phyloP scores from a whole-genome alignment of 2,888 invertebrate genomes.

The Pocota personata region DNA sequence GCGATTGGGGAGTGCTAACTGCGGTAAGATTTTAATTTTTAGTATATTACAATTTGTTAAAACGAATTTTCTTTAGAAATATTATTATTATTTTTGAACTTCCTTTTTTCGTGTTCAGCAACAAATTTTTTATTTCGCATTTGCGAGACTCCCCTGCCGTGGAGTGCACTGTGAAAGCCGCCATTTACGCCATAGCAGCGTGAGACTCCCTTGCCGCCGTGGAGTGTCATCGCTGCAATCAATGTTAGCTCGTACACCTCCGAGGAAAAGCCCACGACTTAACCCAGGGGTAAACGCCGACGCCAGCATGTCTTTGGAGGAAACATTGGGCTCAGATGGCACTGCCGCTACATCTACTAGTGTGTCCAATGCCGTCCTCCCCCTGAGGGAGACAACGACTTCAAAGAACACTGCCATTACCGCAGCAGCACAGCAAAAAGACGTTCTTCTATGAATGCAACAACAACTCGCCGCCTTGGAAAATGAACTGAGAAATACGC shows the following conservation, averaged over 20 bases:
- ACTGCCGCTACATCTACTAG: not conserved
- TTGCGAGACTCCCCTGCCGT: no score
- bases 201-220: not conserved
- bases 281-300: not conserved
- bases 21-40: no score
- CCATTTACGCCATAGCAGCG: no score
- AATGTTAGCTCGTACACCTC: not conserved
- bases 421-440: not conserved
- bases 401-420: not conserved
- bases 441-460: not conserved
- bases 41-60: no score
- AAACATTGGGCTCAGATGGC: not conserved
- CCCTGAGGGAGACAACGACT: not conserved
- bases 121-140: no score
- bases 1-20: no score
- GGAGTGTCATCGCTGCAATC: not conserved
- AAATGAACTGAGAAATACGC: no score
- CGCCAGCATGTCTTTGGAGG: no score
- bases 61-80: no score
- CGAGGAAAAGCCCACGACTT: not conserved
- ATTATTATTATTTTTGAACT: no score
- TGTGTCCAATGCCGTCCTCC: not conserved
- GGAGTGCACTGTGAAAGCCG: no score
- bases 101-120: no score
- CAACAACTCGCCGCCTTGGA: not conserved